Evolutionary conservation across 2,888 invertebrate species (phyloP).

Genomic region (Muschampia plurimacula): DNA sequence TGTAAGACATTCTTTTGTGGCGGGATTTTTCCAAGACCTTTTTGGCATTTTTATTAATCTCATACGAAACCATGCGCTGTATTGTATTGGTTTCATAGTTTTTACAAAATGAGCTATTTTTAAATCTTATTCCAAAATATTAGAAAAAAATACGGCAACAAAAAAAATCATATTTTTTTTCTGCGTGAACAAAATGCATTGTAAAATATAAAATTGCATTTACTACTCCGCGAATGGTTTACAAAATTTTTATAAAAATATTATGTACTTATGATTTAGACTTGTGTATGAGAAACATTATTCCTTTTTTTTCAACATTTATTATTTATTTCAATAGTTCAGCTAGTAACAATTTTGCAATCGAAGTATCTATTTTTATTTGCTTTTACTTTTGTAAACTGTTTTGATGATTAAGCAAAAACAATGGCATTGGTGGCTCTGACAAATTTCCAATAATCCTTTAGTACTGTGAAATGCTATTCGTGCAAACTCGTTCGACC

Average conservation of each 20-base stretch:
- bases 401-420: conserved; percentile 56
- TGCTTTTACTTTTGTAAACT: conserved; percentile 23
- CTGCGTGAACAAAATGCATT: no score
- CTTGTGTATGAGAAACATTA: no score
- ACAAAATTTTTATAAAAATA: not conserved
- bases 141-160: no score
- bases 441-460: conserved; percentile 64
- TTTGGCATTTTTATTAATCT: not conserved
- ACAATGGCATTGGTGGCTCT: conserved; percentile 52
- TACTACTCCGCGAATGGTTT: no score
- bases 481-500: conserved; percentile 52
- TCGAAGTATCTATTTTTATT: conserved; percentile 33
- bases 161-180: no score
- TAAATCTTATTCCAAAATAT: not conserved
- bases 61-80: no score
- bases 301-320: no score
- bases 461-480: conserved; percentile 57
- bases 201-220: no score
- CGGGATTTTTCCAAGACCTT: not conserved
- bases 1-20: conserved; percentile 17
- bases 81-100: no score
- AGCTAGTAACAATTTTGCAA: not conserved
- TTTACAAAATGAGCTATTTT: not conserved
- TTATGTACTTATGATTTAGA: no score
- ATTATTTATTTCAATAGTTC: no score